These are phyloP conservation scores for Cerastis rubricosa DNA, from an alignment of 2,888 invertebrate species.

Conservation along the genomic window DNA sequence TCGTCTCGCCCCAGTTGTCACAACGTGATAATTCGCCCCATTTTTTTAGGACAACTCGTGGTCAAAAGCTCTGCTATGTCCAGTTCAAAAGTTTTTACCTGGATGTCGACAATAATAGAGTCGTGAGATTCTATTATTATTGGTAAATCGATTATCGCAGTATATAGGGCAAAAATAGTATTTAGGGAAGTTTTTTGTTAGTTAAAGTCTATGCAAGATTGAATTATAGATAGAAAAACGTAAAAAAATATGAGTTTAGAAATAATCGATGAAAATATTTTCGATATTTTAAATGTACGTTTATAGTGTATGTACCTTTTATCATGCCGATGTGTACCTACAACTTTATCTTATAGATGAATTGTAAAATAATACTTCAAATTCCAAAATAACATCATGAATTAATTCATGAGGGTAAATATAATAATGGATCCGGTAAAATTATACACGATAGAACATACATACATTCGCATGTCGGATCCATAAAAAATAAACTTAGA, in stretches of 20 bases:
- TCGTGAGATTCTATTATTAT: conserved; percentile 15
- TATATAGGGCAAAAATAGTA: no score
- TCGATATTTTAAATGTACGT: background rate
- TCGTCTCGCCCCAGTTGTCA: conserved; percentile 52
- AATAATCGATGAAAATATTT: background rate
- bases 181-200: background rate
- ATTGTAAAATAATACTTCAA: background rate
- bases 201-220: background rate
- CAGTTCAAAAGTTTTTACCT: conserved; percentile 23
- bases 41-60: conserved; percentile 23
- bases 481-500: conserved; percentile 15
- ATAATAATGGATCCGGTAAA: background rate
- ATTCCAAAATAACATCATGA: no score
- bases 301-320: background rate
- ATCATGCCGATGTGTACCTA: background rate
- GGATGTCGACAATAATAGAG: background rate
- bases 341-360: background rate
- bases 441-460: background rate
- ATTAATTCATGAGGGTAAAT: background rate
- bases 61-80: background rate
- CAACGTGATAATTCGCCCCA: conserved; percentile 40
- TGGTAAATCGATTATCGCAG: conserved; percentile 3
- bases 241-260: background rate
- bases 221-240: background rate
- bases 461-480: background rate